These are phyloP conservation scores for Pristionchus entomophagus DNA, from an alignment of 2,888 invertebrate genomes.

Conservation along the genomic window DNA sequence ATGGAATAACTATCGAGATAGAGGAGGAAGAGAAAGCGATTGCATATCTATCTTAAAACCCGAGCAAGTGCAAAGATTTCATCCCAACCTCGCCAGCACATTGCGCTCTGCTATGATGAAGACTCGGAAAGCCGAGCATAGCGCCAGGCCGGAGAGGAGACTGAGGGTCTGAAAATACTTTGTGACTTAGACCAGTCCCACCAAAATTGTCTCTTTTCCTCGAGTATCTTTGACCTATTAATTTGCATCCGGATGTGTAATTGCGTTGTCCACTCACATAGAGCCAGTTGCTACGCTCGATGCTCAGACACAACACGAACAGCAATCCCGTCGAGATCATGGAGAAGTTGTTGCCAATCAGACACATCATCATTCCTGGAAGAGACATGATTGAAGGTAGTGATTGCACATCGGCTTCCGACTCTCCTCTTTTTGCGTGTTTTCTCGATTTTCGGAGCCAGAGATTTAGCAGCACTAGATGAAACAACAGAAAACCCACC, in stretches of 20 bases:
- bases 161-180: slow-evolving; percentile 49
- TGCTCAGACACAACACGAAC: slow-evolving; percentile 47
- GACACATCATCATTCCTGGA: slow-evolving; percentile 43
- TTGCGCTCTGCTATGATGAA: slow-evolving; percentile 68
- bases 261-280: too few relatives aligned
- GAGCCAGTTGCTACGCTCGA: background rate
- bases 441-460: too few relatives aligned
- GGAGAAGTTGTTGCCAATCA: slow-evolving; percentile 59
- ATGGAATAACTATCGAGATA: background rate
- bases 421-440: too few relatives aligned
- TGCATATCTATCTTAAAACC: too few relatives aligned
- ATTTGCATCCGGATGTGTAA: too few relatives aligned
- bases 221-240: background rate
- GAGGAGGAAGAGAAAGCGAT: too few relatives aligned
- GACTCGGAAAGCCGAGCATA: slow-evolving; percentile 60
- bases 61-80: too few relatives aligned
- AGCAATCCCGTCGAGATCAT: slow-evolving; percentile 55
- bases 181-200: too few relatives aligned
- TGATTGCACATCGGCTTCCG: too few relatives aligned
- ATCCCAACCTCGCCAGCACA: slow-evolving; percentile 57
- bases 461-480: too few relatives aligned
- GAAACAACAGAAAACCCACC: background rate
- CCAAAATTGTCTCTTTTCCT: too few relatives aligned
- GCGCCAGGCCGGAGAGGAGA: slow-evolving; percentile 58
- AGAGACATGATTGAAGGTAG: too few relatives aligned